phyloP scores from a whole-genome alignment of 2,797 vertebrate species.

The Sebastes iracundus region DNA sequence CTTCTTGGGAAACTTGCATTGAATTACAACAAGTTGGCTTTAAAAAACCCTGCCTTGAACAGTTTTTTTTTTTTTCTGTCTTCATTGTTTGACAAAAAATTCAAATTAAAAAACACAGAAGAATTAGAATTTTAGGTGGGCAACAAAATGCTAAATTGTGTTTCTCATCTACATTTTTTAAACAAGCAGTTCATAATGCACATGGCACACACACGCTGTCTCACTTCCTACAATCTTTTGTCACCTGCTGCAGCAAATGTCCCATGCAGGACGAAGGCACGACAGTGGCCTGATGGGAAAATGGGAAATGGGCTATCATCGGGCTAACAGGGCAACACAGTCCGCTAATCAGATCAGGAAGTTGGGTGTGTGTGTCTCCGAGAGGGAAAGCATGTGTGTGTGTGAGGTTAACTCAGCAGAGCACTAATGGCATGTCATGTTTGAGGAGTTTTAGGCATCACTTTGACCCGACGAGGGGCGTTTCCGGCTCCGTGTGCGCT shows the following conservation, averaged over 20 bases:
- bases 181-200: constrained; percentile 39
- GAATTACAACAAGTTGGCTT: constrained; percentile 10
- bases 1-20: constrained; percentile 15
- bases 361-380: constrained; percentile 64
- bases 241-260: constrained; percentile 67
- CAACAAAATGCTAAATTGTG: constrained; percentile 1
- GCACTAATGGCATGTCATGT: constrained; percentile 57
- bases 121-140: not conserved
- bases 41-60: not conserved
- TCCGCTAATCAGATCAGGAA: constrained; percentile 85
- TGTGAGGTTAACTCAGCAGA: constrained; percentile 8
- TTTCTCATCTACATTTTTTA: constrained; percentile 26
- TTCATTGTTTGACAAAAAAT: not conserved
- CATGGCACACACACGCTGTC: constrained; percentile 51
- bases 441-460: constrained; percentile 52
- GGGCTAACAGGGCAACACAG: constrained; percentile 71
- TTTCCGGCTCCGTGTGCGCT: constrained; percentile 67
- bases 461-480: constrained; percentile 44
- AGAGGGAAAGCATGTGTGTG: constrained; percentile 29
- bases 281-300: constrained; percentile 80
- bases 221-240: constrained; percentile 75
- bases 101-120: not conserved
- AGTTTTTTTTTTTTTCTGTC: not conserved
- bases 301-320: constrained; percentile 82
- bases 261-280: constrained; percentile 52